Evolutionary conservation across 1,140 invertebrate genomes (phyloP).

Genomic region (Venustaconcha ellipsiformis): DNA sequence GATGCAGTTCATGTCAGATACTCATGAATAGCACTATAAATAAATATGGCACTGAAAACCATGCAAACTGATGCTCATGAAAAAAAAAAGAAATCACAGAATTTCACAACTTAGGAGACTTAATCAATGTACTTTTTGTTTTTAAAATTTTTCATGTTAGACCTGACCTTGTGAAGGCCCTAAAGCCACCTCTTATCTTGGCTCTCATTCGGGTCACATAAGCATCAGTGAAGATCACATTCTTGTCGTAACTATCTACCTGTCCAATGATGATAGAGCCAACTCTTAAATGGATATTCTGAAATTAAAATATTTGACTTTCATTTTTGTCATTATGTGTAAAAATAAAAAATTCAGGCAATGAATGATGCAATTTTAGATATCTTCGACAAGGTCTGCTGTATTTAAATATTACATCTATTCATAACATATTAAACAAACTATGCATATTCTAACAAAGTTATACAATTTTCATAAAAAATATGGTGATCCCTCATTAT

Average conservation of each 20-base stretch:
- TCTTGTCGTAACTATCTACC: constrained; percentile 84
- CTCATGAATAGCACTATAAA: background rate
- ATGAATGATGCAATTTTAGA: too few relatives aligned
- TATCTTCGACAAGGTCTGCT: too few relatives aligned
- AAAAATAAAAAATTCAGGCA: too few relatives aligned
- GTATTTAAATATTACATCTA: too few relatives aligned
- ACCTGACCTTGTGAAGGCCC: constrained; percentile 78
- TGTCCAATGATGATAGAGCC: constrained; percentile 86
- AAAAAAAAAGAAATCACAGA: constrained; percentile 16
- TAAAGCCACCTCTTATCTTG: constrained; percentile 86
- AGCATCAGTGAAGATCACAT: constrained; percentile 89
- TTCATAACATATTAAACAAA: too few relatives aligned
- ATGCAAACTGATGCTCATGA: background rate
- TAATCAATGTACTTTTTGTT: background rate
- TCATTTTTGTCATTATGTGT: too few relatives aligned
- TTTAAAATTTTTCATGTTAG: background rate
- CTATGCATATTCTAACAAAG: too few relatives aligned
- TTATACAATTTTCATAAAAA: too few relatives aligned
- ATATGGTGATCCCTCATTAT: too few relatives aligned
- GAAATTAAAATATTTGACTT: constrained; percentile 42
- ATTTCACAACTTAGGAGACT: constrained; percentile 2
- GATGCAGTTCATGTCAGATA: too few relatives aligned
- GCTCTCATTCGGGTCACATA: constrained; percentile 88
- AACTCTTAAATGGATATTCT: constrained; percentile 79
- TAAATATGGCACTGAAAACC: background rate